These are phyloP conservation scores for Prionace glauca DNA, from an alignment of 2,797 vertebrate genomes.

Conservation along the genomic window DNA sequence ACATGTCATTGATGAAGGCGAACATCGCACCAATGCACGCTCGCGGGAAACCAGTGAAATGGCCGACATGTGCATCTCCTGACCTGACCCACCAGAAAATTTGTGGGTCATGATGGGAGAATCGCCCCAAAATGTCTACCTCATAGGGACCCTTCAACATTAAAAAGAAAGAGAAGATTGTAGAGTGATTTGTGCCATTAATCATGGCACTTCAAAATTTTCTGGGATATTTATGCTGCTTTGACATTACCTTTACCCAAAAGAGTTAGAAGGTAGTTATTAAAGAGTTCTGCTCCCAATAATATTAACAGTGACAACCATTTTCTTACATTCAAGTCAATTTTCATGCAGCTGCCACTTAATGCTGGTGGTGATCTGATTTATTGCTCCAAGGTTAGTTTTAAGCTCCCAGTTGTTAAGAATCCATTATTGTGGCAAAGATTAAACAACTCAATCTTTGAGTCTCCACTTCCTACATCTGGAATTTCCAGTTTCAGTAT, in stretches of 20 bases:
- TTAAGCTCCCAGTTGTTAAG: constrained; percentile 15
- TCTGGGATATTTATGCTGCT: not conserved
- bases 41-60: too few relatives aligned
- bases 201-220: not conserved
- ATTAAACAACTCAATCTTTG: constrained; percentile 24
- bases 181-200: not conserved
- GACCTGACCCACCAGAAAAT: too few relatives aligned
- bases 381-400: constrained; percentile 5
- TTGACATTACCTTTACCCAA: not conserved
- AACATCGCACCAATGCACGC: too few relatives aligned
- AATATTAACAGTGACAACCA: not conserved
- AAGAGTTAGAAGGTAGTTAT: not conserved
- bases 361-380: not conserved
- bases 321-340: constrained; percentile 22
- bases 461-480: not conserved
- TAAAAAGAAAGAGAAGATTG: not conserved
- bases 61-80: too few relatives aligned
- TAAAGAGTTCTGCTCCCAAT: not conserved
- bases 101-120: too few relatives aligned
- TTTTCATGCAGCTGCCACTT: not conserved
- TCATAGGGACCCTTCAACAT: not conserved
- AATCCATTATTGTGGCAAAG: constrained; percentile 22
- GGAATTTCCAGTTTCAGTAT: not conserved
- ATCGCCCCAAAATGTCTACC: not conserved
- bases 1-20: too few relatives aligned